Evolutionary conservation across 2,888 invertebrate species (phyloP), one percentile per base, ranked within the genome.

Genomic region (Caenorhabditis panamensis): DNA sequence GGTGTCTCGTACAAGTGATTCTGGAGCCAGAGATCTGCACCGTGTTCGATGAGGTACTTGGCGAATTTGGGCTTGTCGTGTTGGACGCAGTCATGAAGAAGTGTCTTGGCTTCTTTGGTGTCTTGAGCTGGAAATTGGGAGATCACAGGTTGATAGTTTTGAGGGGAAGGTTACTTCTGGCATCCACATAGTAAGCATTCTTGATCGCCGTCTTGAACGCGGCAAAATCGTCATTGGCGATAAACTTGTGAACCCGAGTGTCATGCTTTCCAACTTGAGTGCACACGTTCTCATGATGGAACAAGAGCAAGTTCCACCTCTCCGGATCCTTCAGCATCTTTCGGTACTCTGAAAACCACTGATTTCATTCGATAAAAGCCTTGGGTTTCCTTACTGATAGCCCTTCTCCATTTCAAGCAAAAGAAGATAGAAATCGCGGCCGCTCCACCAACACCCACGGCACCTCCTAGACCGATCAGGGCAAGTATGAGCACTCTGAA

Each of bases 1-100:
- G 67, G 67, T 49, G 67, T 68, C 49, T 58, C 47, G n/a, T 22
- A 41, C 20, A 58, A 47, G 49, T 58, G 67, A 22, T 68, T 68
- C 3, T 47, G n/a, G 18, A 47, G 47, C 18, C 18, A 18, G 2
- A 47, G 4, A 18, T 47, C 47, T 2, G 47, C 47, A 11, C 47
- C 47, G 18, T 47, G 2, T 18, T 47, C 47, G 11, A 47, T 47
- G 20, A 47, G 47, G 20, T 18, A 18, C 20, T 47, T 47, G n/a
- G 47, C 47, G 4, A 47, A 18, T 2, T n/a, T 18, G 5, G 18
- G 18, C 2, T 18, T 2, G 18, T 47, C 20, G 18, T 18, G 3
- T 5, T 18, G n/a, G 5, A 47, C 18, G 5, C 8, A 3, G 3
- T 47, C 47, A 20, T 47, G 47, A 4, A 47, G 18, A 4, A 47